Percentiles rank a stretch among this genome's conserved stretches.
phyloP scores from a whole-genome alignment of 2,797 vertebrate genomes.

The Falco columbarius region DNA sequence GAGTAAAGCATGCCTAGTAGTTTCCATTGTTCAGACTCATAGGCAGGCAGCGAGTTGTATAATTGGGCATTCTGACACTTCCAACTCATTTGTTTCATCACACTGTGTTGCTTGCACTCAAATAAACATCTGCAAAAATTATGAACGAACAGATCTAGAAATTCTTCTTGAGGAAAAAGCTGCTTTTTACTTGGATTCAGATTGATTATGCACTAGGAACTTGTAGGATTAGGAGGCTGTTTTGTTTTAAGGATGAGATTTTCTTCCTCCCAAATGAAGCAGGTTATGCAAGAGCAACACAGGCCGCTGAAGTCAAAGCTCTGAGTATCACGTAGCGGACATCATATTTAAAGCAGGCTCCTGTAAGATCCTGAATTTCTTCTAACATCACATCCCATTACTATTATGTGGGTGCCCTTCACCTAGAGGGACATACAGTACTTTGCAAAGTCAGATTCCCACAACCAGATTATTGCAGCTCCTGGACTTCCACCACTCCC shows the following conservation, averaged over 20 bases:
- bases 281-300: not conserved
- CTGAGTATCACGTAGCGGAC: not conserved
- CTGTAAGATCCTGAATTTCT: not conserved
- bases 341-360: not conserved
- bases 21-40: conserved; percentile 74
- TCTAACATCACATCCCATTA: not conserved
- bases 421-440: not conserved
- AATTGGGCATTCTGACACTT: conserved; percentile 80
- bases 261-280: not conserved
- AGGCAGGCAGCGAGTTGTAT: conserved; percentile 77
- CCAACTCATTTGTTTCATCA: conserved; percentile 79
- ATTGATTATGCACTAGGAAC: not conserved
- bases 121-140: conserved; percentile 71
- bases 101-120: conserved; percentile 61
- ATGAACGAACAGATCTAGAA: conserved; percentile 42
- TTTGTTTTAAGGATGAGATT: not conserved
- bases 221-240: not conserved
- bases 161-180: not conserved
- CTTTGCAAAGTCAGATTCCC: not conserved
- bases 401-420: not conserved
- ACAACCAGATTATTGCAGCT: not conserved
- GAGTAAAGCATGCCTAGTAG: conserved; percentile 70
- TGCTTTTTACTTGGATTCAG: not conserved
- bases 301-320: not conserved
- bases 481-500: not conserved